Conservation (phyloP, 2,888 invertebrate species). For the Hirtodrosophila duncani region DNA sequence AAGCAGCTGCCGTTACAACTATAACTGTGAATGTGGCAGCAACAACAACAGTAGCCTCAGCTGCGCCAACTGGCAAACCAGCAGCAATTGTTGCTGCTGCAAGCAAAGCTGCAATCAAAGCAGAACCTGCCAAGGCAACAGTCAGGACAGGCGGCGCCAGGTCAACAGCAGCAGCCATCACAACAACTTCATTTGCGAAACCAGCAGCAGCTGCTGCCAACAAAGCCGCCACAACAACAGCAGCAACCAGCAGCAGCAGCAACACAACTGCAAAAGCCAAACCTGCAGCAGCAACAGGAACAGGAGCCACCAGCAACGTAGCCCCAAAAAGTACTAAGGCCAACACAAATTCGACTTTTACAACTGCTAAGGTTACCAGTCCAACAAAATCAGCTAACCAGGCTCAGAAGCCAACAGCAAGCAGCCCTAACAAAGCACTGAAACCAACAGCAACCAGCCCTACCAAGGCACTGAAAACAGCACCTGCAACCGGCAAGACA, state of each 20-base stretch:
- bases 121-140: conserved; percentile 9
- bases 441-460: conserved; percentile 24
- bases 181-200: conserved; percentile 5
- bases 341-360: conserved; percentile 15
- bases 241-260: conserved; percentile 15
- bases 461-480: conserved; percentile 1
- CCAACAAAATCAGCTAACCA: neutral
- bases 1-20: conserved; percentile 2
- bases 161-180: conserved; percentile 3
- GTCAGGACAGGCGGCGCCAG: neutral
- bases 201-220: neutral
- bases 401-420: conserved; percentile 18
- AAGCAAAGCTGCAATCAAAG: neutral
- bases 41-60: no score
- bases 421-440: conserved; percentile 35
- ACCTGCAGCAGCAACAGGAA: conserved; percentile 1
- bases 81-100: neutral
- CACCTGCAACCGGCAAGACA: conserved; percentile 9
- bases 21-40: conserved; percentile 1
- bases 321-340: conserved; percentile 12
- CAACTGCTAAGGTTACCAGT: conserved; percentile 8
- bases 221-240: neutral
- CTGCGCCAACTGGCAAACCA: no score
- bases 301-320: conserved; percentile 7
- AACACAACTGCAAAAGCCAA: conserved; percentile 23